Base-by-base conservation (phyloP, 2,113 vertebrate genomes). In the Cinclus cinclus region DNA sequence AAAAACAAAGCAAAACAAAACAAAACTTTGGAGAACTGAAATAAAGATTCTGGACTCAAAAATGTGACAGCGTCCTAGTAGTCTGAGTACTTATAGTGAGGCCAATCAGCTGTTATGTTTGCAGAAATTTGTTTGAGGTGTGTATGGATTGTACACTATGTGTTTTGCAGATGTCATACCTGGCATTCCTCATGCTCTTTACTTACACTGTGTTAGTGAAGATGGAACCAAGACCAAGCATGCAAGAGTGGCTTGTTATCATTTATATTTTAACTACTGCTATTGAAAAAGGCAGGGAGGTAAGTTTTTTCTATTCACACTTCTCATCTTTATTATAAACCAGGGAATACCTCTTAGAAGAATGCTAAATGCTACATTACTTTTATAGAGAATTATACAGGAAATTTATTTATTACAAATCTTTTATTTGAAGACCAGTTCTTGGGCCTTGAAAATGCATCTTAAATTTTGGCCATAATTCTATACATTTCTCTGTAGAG, bases 151-250 rank as follows among this genome's bases (percentile, higher is more conserved):
- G 15, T 44, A 31, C 59, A 47, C 9, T 1, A 0, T 89, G 28
- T 94, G 39, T 92, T 95, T 95, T 96, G 47, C 91, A 99, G 99
- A 98, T 99, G 97, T 98, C 98, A 1, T 99, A 99, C 88, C 90
- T 99, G 98, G 97, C 87, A 3, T 99, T 99, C 95, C 98, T 99
- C 50, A 98, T 99, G 98, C 97, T 99, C 44, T 99, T 99, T 94
- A 99, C 99, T 83, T 99, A 98, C 73, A 98, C 98, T 2, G 97
- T 99, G 63, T 96, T 99, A 96, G 99, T 99, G 91, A 98, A 98
- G 97, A 99, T 99, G 99, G 98, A 97, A 83, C 96, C 98, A 30
- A 92, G 81, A 37, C 99, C 99, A 30, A 99, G 98, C 50, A 73
- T 98, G 65, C 99, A 98, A 63, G 99, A 99, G 91, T 99, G 99